Evolutionary conservation across 2,113 vertebrate species (phyloP).

Genomic region (Psittacus erithacus): DNA sequence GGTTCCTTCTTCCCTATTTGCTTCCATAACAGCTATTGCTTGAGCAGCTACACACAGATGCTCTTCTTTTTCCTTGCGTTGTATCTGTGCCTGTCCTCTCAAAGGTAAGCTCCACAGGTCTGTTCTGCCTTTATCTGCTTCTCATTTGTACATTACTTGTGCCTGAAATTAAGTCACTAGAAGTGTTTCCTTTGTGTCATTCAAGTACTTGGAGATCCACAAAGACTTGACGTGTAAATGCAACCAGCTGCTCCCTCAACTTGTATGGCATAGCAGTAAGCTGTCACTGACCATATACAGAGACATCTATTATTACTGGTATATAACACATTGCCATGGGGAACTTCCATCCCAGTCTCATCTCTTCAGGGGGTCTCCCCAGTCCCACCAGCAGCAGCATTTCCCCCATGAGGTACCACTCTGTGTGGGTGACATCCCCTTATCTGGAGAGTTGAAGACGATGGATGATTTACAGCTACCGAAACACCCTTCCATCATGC

Average conservation of each 20-base stretch:
- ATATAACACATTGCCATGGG: neutral
- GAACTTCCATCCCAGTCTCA: neutral
- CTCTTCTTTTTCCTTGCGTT: neutral
- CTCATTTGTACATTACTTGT: neutral
- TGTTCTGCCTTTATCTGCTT: neutral
- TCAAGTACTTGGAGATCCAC: neutral
- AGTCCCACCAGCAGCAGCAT: neutral
- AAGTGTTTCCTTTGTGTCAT: conserved; percentile 21
- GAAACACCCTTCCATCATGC: neutral
- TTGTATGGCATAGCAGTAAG: conserved; percentile 2
- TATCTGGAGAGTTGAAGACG: neutral
- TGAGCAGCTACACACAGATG: conserved; percentile 11
- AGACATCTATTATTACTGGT: neutral
- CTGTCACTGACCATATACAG: conserved; percentile 11
- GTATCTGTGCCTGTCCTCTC: neutral
- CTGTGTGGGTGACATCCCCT: neutral
- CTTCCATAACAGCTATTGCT: conserved; percentile 36
- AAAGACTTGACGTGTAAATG: neutral
- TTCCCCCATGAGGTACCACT: rapidly evolving
- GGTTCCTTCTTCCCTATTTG: neutral
- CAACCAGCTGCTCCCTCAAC: conserved; percentile 28
- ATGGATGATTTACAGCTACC: neutral
- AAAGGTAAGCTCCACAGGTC: neutral
- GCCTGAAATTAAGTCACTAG: neutral
- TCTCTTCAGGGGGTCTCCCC: neutral